Conservation (phyloP, 2,113 vertebrate species). For the Bombycilla garrulus region DNA sequence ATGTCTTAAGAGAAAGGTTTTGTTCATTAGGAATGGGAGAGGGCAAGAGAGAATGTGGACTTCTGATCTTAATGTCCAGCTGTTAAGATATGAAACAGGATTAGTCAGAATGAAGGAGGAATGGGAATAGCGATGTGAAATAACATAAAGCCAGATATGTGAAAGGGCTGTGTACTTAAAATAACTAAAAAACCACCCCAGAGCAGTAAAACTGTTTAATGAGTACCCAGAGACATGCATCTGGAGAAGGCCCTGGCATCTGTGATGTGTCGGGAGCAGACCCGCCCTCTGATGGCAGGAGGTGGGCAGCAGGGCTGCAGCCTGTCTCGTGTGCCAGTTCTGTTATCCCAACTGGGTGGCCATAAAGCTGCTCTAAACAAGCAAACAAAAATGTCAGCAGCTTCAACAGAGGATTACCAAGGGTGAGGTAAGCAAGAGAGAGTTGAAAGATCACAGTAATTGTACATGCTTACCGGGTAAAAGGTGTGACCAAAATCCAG, state of each 20-base stretch:
- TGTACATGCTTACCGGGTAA: not conserved
- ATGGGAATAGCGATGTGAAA: not conserved
- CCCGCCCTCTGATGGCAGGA: not conserved
- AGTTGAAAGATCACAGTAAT: not conserved
- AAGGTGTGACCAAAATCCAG: not conserved
- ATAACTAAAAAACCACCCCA: not conserved
- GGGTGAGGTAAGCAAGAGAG: not conserved
- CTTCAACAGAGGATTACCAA: not conserved
- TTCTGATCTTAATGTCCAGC: not conserved
- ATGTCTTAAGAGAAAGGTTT: not conserved
- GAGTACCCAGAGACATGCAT: not conserved
- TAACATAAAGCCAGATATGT: not conserved
- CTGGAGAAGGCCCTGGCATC: not conserved
- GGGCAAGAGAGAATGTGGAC: not conserved
- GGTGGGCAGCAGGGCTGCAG: not conserved
- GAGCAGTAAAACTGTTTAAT: not conserved
- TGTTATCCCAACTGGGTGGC: not conserved
- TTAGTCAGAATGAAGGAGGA: not conserved
- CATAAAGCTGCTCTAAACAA: not conserved
- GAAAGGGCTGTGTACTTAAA: not conserved
- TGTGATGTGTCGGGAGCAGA: not conserved
- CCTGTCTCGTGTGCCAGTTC: not conserved
- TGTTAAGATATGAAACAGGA: not conserved
- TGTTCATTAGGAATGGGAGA: not conserved
- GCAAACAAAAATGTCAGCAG: not conserved